phyloP scores from a whole-genome alignment of 2,888 invertebrate species.

The Galeruca laticollis region DNA sequence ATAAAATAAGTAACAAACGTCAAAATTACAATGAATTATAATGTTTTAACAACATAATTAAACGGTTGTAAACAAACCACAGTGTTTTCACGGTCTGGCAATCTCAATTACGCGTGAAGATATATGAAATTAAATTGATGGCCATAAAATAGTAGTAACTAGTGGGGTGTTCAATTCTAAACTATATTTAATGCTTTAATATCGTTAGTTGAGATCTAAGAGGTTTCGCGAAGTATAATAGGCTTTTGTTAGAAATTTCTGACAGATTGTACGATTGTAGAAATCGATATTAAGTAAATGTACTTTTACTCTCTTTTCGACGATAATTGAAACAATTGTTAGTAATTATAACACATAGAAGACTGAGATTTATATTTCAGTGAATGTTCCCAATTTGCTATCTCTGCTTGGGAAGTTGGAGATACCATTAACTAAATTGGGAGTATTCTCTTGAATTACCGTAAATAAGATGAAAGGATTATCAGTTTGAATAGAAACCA shows the following conservation, averaged over 20 bases:
- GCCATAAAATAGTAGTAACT: neutral
- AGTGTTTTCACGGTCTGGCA: slow-evolving; percentile 5
- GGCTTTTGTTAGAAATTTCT: no score
- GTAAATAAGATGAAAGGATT: neutral
- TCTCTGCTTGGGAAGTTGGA: neutral
- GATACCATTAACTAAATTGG: neutral
- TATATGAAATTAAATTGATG: neutral
- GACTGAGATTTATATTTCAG: neutral
- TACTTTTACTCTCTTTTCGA: neutral
- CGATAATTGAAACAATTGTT: neutral
- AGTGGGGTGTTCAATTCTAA: neutral
- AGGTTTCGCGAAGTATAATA: no score
- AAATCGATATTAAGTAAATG: no score
- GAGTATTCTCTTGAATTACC: neutral
- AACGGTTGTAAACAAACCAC: slow-evolving; percentile 7
- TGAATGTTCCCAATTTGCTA: neutral
- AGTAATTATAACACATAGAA: no score
- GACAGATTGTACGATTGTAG: no score
- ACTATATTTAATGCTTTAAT: no score
- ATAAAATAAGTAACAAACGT: neutral
- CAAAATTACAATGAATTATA: slow-evolving; percentile 3
- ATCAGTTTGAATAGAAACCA: no score
- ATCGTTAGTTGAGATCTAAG: no score
- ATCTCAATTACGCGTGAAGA: neutral
- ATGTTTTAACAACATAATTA: slow-evolving; percentile 2